Percentiles rank a stretch among this genome's conserved stretches.
Evolutionary conservation across 64 coral and sea anemone genomes (phyloP).

Genomic region (Dendrophyllia cribrosa): DNA sequence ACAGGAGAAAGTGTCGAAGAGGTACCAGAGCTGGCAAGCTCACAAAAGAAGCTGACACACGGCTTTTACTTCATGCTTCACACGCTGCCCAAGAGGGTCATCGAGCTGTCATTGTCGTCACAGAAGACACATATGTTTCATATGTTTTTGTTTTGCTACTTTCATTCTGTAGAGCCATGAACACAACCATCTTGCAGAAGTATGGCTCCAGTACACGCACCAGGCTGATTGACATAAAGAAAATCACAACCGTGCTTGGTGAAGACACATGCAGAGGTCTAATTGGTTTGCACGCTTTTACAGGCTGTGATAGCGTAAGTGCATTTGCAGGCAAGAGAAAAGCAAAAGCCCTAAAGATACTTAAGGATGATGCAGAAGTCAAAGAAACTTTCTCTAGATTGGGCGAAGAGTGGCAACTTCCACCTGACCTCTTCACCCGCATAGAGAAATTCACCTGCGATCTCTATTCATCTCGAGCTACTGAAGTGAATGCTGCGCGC

Average conservation of each 20-base stretch:
- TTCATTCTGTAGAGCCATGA: conserved; percentile 16
- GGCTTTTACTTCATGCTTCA: conserved; percentile 39
- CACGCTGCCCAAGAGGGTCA: conserved; percentile 17
- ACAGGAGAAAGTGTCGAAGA: not conserved
- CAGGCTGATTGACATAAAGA: conserved; percentile 25
- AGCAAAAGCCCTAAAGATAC: conserved; percentile 26
- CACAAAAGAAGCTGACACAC: conserved; percentile 43
- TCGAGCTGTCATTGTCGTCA: conserved; percentile 9
- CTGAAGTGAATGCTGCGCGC: not conserved
- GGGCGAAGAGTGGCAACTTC: conserved; percentile 5
- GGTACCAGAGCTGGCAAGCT: conserved; percentile 18
- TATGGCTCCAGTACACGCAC: conserved; percentile 39
- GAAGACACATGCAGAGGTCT: conserved; percentile 35
- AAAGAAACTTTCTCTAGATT: conserved; percentile 15
- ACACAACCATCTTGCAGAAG: conserved; percentile 9
- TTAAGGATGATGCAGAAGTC: not conserved
- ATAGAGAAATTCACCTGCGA: conserved; percentile 34
- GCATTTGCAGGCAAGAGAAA: conserved; percentile 61
- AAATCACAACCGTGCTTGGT: not conserved
- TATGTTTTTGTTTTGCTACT: conserved; percentile 49
- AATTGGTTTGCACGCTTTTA: conserved; percentile 48
- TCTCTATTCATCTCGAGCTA: conserved; percentile 16
- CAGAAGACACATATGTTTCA: conserved; percentile 61
- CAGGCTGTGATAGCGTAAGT: conserved; percentile 49
- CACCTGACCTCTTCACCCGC: not conserved